A percentile compares a stretch with the other conserved stretches of the same genome.
Conservation (phyloP, 2,797 vertebrate species). For the Argya squamiceps region DNA sequence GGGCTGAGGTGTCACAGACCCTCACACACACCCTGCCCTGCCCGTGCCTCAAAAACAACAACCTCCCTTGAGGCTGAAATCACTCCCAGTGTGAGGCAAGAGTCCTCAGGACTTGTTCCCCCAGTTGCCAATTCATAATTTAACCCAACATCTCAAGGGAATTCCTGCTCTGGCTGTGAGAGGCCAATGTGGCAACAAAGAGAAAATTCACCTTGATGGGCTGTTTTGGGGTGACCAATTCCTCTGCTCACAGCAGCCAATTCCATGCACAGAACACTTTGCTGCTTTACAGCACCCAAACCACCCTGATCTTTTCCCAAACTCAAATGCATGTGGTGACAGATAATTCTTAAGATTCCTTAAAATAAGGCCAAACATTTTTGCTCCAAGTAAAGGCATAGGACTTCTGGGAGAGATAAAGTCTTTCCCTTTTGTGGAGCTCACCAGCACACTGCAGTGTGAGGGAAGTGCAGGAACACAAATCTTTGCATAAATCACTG, state of each 20-base stretch:
- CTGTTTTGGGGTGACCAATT: background rate
- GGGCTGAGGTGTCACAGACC: background rate
- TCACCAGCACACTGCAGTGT: fast-evolving
- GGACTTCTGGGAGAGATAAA: background rate
- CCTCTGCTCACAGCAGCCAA: background rate
- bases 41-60: fast-evolving
- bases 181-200: fast-evolving
- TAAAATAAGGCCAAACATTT: background rate
- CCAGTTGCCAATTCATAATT: background rate
- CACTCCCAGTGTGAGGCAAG: background rate
- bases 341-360: background rate
- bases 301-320: background rate
- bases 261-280: fast-evolving
- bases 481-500: background rate
- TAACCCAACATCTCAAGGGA: background rate
- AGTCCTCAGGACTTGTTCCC: background rate
- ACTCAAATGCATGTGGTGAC: fast-evolving
- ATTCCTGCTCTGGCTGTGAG: background rate
- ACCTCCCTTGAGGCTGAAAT: fast-evolving
- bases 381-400: background rate
- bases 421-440: background rate
- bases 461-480: background rate
- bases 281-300: background rate
- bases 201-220: background rate
- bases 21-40: background rate